Evolutionary conservation across 2,797 vertebrate species (phyloP).

Genomic region (Hozukius guyotensis): DNA sequence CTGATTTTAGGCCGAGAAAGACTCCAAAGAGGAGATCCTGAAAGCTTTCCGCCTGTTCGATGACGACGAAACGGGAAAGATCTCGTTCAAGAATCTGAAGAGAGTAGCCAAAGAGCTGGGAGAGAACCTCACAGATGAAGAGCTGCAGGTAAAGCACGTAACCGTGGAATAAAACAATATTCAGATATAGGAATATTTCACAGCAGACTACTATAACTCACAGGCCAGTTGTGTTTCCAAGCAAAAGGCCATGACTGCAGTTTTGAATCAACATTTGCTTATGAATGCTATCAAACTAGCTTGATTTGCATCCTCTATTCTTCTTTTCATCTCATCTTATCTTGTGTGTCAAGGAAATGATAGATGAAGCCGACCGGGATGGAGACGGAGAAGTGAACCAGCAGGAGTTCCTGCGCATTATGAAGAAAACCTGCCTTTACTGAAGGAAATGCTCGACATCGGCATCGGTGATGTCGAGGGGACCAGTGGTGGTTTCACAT

Average conservation of each 20-base stretch:
- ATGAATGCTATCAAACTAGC: not conserved
- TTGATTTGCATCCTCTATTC: not conserved
- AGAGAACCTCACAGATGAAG: constrained; percentile 94
- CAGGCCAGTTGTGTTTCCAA: not conserved
- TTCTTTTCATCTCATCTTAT: not conserved
- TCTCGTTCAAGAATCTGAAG: constrained; percentile 94
- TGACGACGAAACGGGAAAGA: constrained; percentile 95
- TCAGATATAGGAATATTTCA: not conserved
- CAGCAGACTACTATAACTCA: not conserved
- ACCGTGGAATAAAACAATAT: not conserved
- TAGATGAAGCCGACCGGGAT: constrained; percentile 92
- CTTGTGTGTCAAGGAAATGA: constrained; percentile 89
- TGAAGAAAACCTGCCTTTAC: constrained; percentile 96
- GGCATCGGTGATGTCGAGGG: not conserved
- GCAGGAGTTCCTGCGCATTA: constrained; percentile 94
- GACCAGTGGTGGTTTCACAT: constrained; percentile 8
- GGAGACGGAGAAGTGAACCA: constrained; percentile 95
- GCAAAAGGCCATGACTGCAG: not conserved
- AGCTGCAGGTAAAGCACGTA: constrained; percentile 87
- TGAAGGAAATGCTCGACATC: constrained; percentile 64
- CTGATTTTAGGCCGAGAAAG: constrained; percentile 90
- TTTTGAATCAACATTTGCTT: not conserved
- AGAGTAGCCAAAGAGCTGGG: constrained; percentile 93
- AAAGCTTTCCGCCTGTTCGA: constrained; percentile 97
- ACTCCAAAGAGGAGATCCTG: constrained; percentile 96